Percentiles rank a stretch among this genome's conserved stretches.
phyloP scores from a whole-genome alignment of 2,113 vertebrate species.

The Protobothrops flavoviridis region DNA sequence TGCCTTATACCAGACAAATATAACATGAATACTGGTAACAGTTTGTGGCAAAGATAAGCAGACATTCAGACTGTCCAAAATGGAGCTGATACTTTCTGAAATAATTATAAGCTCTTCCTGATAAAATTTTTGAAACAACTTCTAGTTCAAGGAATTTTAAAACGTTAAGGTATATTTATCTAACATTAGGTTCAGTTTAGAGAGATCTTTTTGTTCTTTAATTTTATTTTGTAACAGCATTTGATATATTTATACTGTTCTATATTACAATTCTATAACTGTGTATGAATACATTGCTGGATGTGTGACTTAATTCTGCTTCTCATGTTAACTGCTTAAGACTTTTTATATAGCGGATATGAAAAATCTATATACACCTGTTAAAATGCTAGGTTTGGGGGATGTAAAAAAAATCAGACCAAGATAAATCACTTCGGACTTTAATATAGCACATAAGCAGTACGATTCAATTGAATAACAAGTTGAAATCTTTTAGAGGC shows the following conservation, averaged over 20 bases:
- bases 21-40: not conserved
- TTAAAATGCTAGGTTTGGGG: too few relatives aligned
- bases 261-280: not conserved
- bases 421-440: too few relatives aligned
- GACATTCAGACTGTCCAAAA: not conserved
- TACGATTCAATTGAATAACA: too few relatives aligned
- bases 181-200: not conserved
- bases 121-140: conserved; percentile 15
- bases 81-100: not conserved
- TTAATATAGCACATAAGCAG: too few relatives aligned
- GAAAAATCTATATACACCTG: too few relatives aligned
- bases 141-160: conserved; percentile 17
- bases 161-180: conserved; percentile 60
- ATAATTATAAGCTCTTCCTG: not conserved
- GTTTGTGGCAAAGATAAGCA: not conserved
- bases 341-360: not conserved
- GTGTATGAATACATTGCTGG: not conserved
- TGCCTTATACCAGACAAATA: not conserved
- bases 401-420: too few relatives aligned
- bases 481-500: too few relatives aligned
- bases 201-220: too few relatives aligned
- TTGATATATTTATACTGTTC: not conserved
- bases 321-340: not conserved
- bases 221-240: not conserved
- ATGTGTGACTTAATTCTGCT: not conserved